Evolutionary conservation across 2,797 vertebrate genomes (phyloP), one percentile per base, ranked within the genome.

Genomic region (Peromyscus nudipes): DNA sequence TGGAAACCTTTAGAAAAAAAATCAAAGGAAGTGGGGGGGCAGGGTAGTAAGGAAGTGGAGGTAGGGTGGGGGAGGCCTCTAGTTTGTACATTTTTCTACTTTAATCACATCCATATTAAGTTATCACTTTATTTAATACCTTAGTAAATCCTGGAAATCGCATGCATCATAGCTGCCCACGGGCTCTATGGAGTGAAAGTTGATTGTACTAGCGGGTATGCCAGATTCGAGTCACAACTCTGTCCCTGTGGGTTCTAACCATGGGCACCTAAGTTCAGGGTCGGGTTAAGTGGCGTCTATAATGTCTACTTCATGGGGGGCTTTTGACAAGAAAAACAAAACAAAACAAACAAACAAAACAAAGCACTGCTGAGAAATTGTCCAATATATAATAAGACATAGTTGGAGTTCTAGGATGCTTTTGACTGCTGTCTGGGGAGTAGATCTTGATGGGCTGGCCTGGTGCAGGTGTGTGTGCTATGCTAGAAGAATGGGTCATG

Each of bases 231-330:
- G 1, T 21, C 43, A 34, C 69, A 89, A 9, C 6, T 90, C 84
- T 96, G 82, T 77, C 17, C 29, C 31, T 8, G 31, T 76, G 95
- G 77, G 37, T 79, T 80, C 6, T 34, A 52, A n/a, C 43, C 46
- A 69, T 4, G 2, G 0, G 0, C 29, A 34, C 27, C 34, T 25
- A 31, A 40, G 6, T 19, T 34, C 40, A 1, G 4, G 29, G 27
- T 69, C 52, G 92, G 65, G 34, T 25, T 76, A 23, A 37, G 5
- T 34, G 13, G 12, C 19, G 1, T 75, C 80, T 43, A 31, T 52
- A 34, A 29, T 11, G 23, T 4, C 46, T 8, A n/a, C 52, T 76
- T 76, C 23, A 14, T 7, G 23, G 27, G 8, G 8, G n/a, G 43
- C 10, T 73, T 79, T 27, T 60, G 31, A 55, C 34, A 57, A 73